phyloP scores from a whole-genome alignment of 2,888 invertebrate genomes.

The Himalopsyche kuldschensis region DNA sequence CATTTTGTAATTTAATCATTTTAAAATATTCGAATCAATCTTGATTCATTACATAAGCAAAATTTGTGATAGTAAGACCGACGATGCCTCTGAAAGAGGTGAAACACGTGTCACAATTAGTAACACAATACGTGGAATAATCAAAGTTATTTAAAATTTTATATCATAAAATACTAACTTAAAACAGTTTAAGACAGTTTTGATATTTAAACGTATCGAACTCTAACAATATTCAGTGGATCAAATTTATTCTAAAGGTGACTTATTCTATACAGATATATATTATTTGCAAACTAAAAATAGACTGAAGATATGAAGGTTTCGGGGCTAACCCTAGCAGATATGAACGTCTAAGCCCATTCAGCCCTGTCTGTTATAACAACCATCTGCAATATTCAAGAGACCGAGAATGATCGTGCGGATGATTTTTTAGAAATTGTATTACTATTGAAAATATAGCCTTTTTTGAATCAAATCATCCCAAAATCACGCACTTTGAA shows the following conservation, averaged over 20 bases:
- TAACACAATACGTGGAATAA: no score
- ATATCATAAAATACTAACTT: no score
- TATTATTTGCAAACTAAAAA: background rate
- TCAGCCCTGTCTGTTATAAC: background rate
- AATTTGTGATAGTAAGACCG: no score
- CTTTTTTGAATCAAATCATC: background rate
- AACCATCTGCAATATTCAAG: background rate
- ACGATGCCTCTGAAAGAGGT: no score
- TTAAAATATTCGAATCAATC: no score
- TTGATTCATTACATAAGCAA: no score
- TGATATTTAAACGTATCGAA: no score
- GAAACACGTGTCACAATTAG: no score
- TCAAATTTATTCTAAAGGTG: background rate
- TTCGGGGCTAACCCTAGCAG: background rate
- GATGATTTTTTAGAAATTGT: background rate
- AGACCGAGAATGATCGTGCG: background rate
- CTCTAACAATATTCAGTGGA: background rate
- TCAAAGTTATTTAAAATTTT: no score
- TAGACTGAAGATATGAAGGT: background rate
- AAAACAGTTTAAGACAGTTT: no score
- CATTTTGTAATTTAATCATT: no score
- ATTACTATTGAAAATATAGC: background rate
- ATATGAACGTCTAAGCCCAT: background rate
- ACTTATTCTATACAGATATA: background rate
- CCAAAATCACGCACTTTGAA: background rate